These are phyloP conservation scores for Chaenocephalus aceratus DNA, from an alignment of 2,113 vertebrate species.

Conservation along the genomic window DNA sequence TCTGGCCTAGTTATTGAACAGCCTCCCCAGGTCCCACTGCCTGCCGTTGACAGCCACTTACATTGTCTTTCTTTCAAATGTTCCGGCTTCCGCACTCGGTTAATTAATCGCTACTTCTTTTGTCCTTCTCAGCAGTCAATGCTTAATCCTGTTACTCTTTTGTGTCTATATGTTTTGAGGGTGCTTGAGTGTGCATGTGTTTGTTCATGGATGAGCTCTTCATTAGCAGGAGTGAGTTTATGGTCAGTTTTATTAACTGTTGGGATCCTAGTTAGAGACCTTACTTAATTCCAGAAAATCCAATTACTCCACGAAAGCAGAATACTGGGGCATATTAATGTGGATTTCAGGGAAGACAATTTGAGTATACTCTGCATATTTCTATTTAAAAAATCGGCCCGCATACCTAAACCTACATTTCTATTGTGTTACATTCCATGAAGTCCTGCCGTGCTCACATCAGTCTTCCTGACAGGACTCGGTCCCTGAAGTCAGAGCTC, in stretches of 20 bases:
- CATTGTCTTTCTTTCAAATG: conserved; percentile 70
- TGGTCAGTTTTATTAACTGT: conserved; percentile 50
- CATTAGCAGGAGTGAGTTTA: conserved; percentile 43
- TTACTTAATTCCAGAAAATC: conserved; percentile 6
- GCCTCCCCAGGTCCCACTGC: conserved; percentile 52
- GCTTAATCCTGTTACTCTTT: conserved; percentile 74
- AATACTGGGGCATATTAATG: conserved; percentile 1
- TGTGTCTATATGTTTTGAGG: conserved; percentile 40
- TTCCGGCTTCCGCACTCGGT: conserved; percentile 55
- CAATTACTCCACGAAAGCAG: conserved; percentile 12
- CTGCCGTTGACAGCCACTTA: conserved; percentile 55
- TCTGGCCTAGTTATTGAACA: conserved; percentile 76
- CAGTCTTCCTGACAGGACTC: conserved; percentile 60
- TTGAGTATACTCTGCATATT: conserved; percentile 3
- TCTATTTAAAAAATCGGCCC: conserved; percentile 11
- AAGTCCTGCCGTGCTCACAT: conserved; percentile 64
- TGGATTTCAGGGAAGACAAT: background rate
- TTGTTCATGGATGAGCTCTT: conserved; percentile 52
- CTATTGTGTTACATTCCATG: conserved; percentile 48
- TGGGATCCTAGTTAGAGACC: conserved; percentile 36
- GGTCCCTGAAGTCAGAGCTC: conserved; percentile 49
- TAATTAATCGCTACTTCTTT: conserved; percentile 75
- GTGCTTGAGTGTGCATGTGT: conserved; percentile 46
- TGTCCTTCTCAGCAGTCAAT: conserved; percentile 70
- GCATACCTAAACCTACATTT: conserved; percentile 26